phyloP scores from a whole-genome alignment of 1,140 invertebrate species.

The Condylostylus longicornis region DNA sequence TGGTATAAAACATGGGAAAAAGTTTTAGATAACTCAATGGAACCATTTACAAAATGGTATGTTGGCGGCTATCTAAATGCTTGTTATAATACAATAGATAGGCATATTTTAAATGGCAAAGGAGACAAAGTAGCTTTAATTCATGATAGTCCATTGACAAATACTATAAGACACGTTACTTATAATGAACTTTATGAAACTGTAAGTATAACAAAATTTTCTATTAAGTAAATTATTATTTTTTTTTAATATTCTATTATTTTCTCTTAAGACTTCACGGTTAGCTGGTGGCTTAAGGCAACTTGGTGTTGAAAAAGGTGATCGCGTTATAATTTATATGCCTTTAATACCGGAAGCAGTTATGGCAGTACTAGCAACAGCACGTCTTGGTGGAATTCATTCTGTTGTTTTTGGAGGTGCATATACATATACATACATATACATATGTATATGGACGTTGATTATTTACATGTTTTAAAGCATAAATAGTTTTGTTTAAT shows the following conservation, averaged over 20 bases:
- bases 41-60: conserved; percentile 84
- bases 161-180: conserved; percentile 55
- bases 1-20: conserved; percentile 72
- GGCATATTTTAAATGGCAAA: conserved; percentile 65
- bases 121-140: conserved; percentile 70
- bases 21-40: conserved; percentile 67
- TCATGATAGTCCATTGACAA: conserved; percentile 77
- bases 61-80: conserved; percentile 80
- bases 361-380: conserved; percentile 69
- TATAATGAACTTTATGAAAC: conserved; percentile 66
- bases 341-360: conserved; percentile 77
- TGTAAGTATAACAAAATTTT: conserved; percentile 32
- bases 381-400: conserved; percentile 68
- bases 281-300: conserved; percentile 60
- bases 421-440: not conserved
- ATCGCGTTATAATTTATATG: conserved; percentile 76
- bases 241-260: conserved; percentile 7
- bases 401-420: conserved; percentile 78
- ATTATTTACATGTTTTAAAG: not conserved
- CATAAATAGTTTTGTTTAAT: not conserved
- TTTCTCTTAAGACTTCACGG: conserved; percentile 42
- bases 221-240: not conserved
- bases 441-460: not conserved
- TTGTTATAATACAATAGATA: conserved; percentile 83
- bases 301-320: conserved; percentile 57